A percentile compares a stretch with the other conserved stretches of the same genome.
These are phyloP conservation scores for Sylvietta virens DNA, from an alignment of 2,113 vertebrate genomes.

Conservation along the genomic window DNA sequence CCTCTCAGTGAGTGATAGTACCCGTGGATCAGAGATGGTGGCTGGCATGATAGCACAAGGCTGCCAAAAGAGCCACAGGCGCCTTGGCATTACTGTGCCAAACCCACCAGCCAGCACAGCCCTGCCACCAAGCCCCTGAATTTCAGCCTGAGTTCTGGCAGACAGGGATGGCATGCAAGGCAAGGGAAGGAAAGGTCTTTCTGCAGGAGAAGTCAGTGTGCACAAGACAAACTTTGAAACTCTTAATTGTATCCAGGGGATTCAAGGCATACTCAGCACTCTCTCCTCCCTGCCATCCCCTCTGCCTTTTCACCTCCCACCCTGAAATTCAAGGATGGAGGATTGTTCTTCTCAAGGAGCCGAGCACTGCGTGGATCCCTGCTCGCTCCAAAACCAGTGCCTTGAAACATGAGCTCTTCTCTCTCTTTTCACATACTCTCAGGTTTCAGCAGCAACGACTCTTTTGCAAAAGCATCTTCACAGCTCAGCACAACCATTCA, in stretches of 20 bases:
- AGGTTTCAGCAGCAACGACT: not conserved
- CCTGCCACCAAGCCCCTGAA: not conserved
- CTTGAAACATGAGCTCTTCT: not conserved
- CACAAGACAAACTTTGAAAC: not conserved
- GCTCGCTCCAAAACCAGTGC: not conserved
- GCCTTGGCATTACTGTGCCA: not conserved
- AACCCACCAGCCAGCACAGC: not conserved
- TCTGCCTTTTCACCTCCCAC: not conserved
- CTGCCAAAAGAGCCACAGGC: not conserved
- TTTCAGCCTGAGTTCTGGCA: not conserved
- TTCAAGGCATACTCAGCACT: not conserved
- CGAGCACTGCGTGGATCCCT: fast-evolving
- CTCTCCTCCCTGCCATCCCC: not conserved
- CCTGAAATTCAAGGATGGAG: not conserved
- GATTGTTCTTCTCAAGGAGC: not conserved
- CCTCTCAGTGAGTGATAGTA: fast-evolving
- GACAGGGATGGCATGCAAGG: not conserved
- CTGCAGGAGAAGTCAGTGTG: not conserved
- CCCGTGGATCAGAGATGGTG: fast-evolving
- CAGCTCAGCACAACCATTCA: not conserved
- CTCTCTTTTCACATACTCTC: not conserved
- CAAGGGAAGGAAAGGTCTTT: not conserved
- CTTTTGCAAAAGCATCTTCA: not conserved
- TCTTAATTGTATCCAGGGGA: not conserved
- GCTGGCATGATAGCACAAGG: not conserved